phyloP scores from a whole-genome alignment of 2,888 invertebrate genomes.

The Dynastes hyllus region DNA sequence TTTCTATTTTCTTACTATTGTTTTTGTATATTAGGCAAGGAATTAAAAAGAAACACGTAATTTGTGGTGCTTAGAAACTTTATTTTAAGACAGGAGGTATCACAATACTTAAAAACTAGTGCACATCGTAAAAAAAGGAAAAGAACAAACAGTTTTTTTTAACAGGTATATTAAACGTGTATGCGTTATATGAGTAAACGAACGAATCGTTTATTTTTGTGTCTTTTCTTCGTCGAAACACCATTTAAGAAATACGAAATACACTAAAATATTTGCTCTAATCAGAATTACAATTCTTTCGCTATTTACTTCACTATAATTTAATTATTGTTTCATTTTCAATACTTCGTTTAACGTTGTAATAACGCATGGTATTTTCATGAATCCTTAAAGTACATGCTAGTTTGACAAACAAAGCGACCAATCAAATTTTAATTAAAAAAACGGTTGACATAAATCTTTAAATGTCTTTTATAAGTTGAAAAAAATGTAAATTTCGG shows the following conservation, averaged over 20 bases:
- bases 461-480: no score
- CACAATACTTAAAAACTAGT: slow-evolving; percentile 47
- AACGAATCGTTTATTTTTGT: not conserved
- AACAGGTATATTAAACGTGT: slow-evolving; percentile 9
- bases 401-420: slow-evolving; percentile 16
- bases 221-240: slow-evolving; percentile 9
- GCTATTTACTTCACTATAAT: slow-evolving; percentile 20
- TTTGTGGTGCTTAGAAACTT: slow-evolving; percentile 45
- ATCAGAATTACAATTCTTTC: slow-evolving; percentile 17
- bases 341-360: slow-evolving; percentile 39
- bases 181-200: not conserved
- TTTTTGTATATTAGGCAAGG: no score
- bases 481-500: not conserved
- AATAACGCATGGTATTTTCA: not conserved
- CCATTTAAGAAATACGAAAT: slow-evolving; percentile 24
- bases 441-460: not conserved
- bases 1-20: no score
- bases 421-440: slow-evolving; percentile 25
- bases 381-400: not conserved
- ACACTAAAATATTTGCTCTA: slow-evolving; percentile 17
- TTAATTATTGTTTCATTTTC: slow-evolving; percentile 43
- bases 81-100: slow-evolving; percentile 46
- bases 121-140: slow-evolving; percentile 43
- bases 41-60: not conserved
- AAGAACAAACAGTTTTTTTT: slow-evolving; percentile 33